Evolutionary conservation across 2,113 vertebrate species (phyloP).

Genomic region (Saccopteryx leptura): DNA sequence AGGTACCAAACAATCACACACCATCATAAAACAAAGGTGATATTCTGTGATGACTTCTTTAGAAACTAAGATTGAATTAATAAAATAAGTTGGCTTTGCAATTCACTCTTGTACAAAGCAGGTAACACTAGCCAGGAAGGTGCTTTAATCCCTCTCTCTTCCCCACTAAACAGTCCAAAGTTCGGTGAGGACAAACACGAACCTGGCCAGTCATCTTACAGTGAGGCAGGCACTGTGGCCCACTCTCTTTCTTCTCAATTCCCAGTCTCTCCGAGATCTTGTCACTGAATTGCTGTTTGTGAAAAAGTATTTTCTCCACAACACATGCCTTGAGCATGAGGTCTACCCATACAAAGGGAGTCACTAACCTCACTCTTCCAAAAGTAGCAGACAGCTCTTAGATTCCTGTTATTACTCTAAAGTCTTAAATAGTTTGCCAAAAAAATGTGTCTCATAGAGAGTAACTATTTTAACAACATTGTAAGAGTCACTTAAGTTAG

Average conservation of each 20-base stretch:
- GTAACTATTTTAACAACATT: constrained; percentile 49
- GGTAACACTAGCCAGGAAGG: neutral
- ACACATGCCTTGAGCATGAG: constrained; percentile 41
- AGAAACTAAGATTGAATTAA: constrained; percentile 57
- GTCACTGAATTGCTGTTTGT: neutral
- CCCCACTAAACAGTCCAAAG: constrained; percentile 71
- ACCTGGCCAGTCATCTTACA: constrained; percentile 49
- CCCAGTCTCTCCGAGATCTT: constrained; percentile 56
- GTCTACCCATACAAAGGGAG: constrained; percentile 65
- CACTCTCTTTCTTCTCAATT: neutral
- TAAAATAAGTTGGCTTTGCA: constrained; percentile 66
- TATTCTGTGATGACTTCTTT: constrained; percentile 48
- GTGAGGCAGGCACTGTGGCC: neutral
- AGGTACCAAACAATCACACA: constrained; percentile 72
- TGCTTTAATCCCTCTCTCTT: constrained; percentile 49
- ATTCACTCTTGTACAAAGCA: constrained; percentile 31
- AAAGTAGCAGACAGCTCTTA: constrained; percentile 73
- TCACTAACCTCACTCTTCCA: constrained; percentile 61
- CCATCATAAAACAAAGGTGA: constrained; percentile 16
- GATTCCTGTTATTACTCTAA: constrained; percentile 8
- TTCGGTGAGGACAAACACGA: constrained; percentile 74
- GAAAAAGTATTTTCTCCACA: constrained; percentile 51
- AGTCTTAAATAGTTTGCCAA: constrained; percentile 54
- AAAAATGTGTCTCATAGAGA: constrained; percentile 67
- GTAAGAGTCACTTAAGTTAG: constrained; percentile 76